Conservation (phyloP, 2,888 invertebrate species). For the Timema cristinae region DNA sequence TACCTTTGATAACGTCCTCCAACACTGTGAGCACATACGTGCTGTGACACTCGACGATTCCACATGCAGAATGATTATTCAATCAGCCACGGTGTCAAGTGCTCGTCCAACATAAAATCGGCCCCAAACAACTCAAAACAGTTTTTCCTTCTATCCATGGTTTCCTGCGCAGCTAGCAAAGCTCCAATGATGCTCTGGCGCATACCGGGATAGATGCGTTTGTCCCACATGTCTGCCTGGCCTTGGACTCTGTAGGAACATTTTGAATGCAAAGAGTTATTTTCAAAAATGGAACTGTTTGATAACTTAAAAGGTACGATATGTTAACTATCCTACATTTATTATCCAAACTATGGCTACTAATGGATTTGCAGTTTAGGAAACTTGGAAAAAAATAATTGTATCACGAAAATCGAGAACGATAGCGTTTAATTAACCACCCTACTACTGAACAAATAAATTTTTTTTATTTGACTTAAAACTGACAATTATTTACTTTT, state of each 20-base stretch:
- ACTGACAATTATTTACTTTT: no score
- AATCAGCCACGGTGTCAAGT: constrained; percentile 82
- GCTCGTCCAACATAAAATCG: constrained; percentile 85
- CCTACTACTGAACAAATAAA: no score
- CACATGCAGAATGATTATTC: constrained; percentile 90
- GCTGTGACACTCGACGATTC: constrained; percentile 84
- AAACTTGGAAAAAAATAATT: no score
- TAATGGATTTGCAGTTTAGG: no score
- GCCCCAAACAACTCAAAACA: constrained; percentile 89
- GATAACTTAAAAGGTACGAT: no score
- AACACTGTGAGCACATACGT: constrained; percentile 75
- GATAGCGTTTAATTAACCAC: no score
- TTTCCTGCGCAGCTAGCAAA: constrained; percentile 72
- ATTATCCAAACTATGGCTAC: no score
- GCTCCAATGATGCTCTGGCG: constrained; percentile 76
- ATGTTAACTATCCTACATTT: no score
- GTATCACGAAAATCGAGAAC: no score
- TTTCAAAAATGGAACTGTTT: no score
- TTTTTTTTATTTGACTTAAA: no score
- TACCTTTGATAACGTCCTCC: constrained; percentile 84
- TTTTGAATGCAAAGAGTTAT: no score
- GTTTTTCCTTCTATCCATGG: constrained; percentile 62
- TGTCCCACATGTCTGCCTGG: constrained; percentile 65
- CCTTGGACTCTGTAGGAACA: constrained; percentile 59
- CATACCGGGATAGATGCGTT: constrained; percentile 79